phyloP scores from a whole-genome alignment of 1,140 invertebrate genomes.

The Solenopsis invicta region DNA sequence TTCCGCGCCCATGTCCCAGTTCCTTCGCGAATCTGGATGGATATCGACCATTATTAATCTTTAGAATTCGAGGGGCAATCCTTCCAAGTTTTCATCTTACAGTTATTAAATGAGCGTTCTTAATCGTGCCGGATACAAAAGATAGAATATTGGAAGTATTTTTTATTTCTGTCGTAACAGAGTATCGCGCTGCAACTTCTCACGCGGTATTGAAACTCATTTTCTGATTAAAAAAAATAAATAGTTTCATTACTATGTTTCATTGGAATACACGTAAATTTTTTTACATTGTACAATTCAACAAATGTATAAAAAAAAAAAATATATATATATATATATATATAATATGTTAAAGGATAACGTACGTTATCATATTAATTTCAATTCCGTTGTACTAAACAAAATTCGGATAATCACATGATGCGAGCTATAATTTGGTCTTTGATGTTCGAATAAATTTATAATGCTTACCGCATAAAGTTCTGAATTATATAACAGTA shows the following conservation, averaged over 20 bases:
- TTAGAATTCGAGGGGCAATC: conserved; percentile 64
- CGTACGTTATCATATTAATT: not conserved
- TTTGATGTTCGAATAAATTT: conserved; percentile 28
- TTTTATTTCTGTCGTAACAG: conserved; percentile 58
- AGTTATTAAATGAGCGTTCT: conserved; percentile 72
- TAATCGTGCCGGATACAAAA: conserved; percentile 58
- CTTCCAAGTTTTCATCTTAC: conserved; percentile 71
- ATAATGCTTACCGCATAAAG: not conserved
- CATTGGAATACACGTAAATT: not conserved
- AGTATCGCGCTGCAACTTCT: conserved; percentile 15
- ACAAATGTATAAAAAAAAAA: not conserved
- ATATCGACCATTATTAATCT: conserved; percentile 75
- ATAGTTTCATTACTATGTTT: not conserved
- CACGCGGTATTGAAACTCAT: conserved; percentile 15
- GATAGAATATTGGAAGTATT: conserved; percentile 66
- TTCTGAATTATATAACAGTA: conserved; percentile 28
- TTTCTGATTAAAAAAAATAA: conserved; percentile 9
- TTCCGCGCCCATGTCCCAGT: conserved; percentile 24
- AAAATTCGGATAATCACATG: not conserved
- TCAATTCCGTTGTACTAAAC: not conserved
- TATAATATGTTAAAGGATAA: not conserved
- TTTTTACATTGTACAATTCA: not conserved
- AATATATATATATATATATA: not conserved
- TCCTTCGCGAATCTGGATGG: conserved; percentile 65
- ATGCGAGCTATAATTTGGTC: not conserved